phyloP scores from a whole-genome alignment of 1,140 invertebrate species.

The Achatina immaculata region DNA sequence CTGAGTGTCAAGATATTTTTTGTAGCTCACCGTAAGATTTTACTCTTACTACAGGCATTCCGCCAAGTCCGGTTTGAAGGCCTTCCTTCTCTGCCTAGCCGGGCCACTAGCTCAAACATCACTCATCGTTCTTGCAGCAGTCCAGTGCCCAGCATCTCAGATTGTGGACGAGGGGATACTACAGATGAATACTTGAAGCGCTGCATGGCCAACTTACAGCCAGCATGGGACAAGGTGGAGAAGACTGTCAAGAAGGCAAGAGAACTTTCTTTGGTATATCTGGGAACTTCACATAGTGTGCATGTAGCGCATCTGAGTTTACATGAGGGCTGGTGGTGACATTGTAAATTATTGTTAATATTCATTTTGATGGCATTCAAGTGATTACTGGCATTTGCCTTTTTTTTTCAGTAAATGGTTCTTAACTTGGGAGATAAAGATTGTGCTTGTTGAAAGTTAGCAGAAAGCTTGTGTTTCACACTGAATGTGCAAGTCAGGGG shows the following conservation, averaged over 20 bases:
- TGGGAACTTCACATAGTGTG: neutral
- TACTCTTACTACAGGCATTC: conserved; percentile 55
- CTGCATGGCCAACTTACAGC: conserved; percentile 41
- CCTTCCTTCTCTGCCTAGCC: conserved; percentile 57
- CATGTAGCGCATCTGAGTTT: too few species aligned
- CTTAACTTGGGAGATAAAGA: too few species aligned
- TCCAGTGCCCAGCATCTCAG: conserved; percentile 34
- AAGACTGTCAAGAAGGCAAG: conserved; percentile 56
- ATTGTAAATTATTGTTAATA: too few species aligned
- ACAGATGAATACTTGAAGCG: conserved; percentile 30
- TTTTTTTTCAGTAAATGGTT: too few species aligned
- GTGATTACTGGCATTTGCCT: too few species aligned
- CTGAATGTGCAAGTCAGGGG: too few species aligned
- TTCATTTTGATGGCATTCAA: too few species aligned
- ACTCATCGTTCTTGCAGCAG: conserved; percentile 40
- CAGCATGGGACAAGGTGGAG: conserved; percentile 56
- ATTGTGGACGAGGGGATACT: conserved; percentile 2
- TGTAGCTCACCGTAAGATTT: neutral
- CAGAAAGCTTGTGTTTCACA: too few species aligned
- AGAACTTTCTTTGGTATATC: neutral
- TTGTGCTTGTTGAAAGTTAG: too few species aligned
- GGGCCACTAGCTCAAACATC: conserved; percentile 49
- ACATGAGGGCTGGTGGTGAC: too few species aligned
- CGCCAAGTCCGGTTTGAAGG: conserved; percentile 62
- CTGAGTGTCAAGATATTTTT: too few species aligned